A percentile compares a stretch with the other conserved stretches of the same genome.
These are phyloP conservation scores for Apoderus coryli DNA, from an alignment of 2,888 invertebrate species.

Conservation along the genomic window DNA sequence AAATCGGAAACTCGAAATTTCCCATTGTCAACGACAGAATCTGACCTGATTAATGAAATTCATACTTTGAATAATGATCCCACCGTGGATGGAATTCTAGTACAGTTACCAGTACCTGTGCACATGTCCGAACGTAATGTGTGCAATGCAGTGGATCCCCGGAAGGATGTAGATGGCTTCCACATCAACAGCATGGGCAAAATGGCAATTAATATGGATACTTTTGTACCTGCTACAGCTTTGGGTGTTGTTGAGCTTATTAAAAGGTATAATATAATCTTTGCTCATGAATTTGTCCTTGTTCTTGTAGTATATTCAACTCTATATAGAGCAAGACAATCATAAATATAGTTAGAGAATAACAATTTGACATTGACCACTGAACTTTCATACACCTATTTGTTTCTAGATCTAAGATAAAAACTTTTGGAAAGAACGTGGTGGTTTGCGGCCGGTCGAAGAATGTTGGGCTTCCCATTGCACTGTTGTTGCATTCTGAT, in stretches of 20 bases:
- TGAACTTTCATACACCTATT: conserved; percentile 1
- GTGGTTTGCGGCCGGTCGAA: conserved; percentile 84
- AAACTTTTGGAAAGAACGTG: conserved; percentile 74
- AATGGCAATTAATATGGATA: conserved; percentile 55
- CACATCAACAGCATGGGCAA: conserved; percentile 72
- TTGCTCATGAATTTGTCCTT: too few species aligned
- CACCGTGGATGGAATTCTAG: conserved; percentile 65
- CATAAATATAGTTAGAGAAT: too few species aligned
- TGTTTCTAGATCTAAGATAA: conserved; percentile 39
- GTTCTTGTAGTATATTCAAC: too few species aligned
- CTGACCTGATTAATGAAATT: conserved; percentile 51
- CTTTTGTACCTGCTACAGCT: conserved; percentile 68
- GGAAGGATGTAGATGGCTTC: conserved; percentile 88
- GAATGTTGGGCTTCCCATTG: conserved; percentile 83
- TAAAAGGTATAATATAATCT: conserved; percentile 35
- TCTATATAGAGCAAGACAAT: too few species aligned
- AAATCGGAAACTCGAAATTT: conserved; percentile 51
- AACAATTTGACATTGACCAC: too few species aligned
- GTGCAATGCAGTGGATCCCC: conserved; percentile 64
- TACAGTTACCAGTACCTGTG: conserved; percentile 70
- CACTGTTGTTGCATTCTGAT: conserved; percentile 70
- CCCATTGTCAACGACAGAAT: conserved; percentile 43
- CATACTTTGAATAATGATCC: conserved; percentile 50
- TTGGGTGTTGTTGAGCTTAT: conserved; percentile 58
- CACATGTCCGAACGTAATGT: conserved; percentile 60